Evolutionary conservation across 2,113 vertebrate genomes (phyloP).

Genomic region (Atherinomorus stipes): DNA sequence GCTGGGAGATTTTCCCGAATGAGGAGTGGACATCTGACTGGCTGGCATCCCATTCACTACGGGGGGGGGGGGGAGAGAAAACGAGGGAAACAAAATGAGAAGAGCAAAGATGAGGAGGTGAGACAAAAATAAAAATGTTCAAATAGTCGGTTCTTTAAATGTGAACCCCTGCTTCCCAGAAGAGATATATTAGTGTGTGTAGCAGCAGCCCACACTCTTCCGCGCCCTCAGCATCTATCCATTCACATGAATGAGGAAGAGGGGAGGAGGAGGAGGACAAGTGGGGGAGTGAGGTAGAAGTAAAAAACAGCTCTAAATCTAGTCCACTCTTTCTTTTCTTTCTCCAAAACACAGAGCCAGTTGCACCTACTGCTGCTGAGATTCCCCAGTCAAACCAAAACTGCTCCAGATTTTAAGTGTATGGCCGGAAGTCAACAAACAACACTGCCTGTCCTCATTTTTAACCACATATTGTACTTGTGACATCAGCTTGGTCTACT

Average conservation of each 20-base stretch:
- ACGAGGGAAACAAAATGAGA: conserved; percentile 30
- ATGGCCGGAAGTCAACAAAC: conserved; percentile 20
- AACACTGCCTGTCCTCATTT: conserved; percentile 43
- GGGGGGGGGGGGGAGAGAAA: conserved; percentile 40
- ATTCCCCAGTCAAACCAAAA: not conserved
- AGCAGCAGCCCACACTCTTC: conserved; percentile 63
- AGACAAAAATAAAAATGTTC: not conserved
- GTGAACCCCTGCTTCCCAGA: conserved; percentile 31
- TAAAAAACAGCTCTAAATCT: conserved; percentile 38
- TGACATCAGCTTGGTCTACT: conserved; percentile 48
- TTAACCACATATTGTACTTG: conserved; percentile 11
- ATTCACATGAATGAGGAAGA: conserved; percentile 57
- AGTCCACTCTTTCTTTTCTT: conserved; percentile 30
- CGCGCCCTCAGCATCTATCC: conserved; percentile 59
- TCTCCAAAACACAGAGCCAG: conserved; percentile 23
- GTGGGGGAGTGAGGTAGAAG: conserved; percentile 15
- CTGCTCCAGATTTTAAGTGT: not conserved
- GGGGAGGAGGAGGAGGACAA: conserved; percentile 47
- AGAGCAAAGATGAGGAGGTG: conserved; percentile 12
- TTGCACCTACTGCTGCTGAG: conserved; percentile 2
- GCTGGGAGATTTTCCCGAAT: conserved; percentile 94
- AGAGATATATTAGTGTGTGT: conserved; percentile 47
- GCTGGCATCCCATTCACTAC: conserved; percentile 96
- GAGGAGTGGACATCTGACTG: conserved; percentile 95
- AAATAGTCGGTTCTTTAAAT: conserved; percentile 29